Conservation (phyloP, 2,797 vertebrate genomes). For the Takifugu rubripes region DNA sequence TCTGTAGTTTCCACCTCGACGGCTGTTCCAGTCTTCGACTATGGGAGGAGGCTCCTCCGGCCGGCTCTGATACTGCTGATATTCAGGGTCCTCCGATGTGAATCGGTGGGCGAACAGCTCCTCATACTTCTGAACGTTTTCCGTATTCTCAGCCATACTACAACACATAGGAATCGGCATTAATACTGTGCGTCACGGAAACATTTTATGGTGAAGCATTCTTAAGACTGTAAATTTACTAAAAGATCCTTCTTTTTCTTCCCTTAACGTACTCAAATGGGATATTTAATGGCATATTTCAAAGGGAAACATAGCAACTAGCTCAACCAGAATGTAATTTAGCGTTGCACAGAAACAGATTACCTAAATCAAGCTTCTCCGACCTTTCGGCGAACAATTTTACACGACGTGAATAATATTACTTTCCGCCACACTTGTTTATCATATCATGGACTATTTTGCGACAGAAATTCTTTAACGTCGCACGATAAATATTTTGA, state of each 20-base stretch:
- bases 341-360: neutral
- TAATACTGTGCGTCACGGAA: neutral
- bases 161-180: neutral
- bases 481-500: no score
- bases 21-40: conserved; percentile 85
- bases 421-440: no score
- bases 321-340: no score
- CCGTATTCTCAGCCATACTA: conserved; percentile 77
- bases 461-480: neutral
- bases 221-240: no score
- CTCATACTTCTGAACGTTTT: conserved; percentile 73
- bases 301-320: neutral
- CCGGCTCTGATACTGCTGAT: conserved; percentile 80
- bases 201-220: neutral
- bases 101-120: conserved; percentile 84
- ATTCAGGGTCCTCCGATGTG: conserved; percentile 81
- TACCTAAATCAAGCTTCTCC: no score
- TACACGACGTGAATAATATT: no score
- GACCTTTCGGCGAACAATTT: no score
- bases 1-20: conserved; percentile 76
- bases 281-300: neutral
- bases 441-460: neutral
- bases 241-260: neutral
- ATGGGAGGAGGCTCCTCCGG: conserved; percentile 81
- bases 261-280: neutral